A percentile compares a stretch with the other conserved stretches of the same genome.
These are phyloP conservation scores for Paratilapia polleni DNA, from an alignment of 2,113 vertebrate species.

Conservation along the genomic window DNA sequence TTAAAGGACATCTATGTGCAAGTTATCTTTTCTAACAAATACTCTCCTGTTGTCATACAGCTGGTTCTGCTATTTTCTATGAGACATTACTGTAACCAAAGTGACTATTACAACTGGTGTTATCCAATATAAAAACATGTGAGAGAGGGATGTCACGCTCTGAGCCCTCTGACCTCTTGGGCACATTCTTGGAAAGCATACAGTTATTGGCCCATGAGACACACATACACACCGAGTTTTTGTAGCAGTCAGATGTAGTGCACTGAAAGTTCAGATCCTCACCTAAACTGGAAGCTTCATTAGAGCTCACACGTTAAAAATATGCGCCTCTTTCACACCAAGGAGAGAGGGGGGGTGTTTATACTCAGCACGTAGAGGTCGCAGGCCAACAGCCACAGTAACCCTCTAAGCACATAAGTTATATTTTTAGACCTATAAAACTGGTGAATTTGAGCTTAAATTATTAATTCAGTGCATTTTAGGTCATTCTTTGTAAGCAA, in stretches of 20 bases:
- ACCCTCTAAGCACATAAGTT: background rate
- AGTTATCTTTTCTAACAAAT: background rate
- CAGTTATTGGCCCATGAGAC: background rate
- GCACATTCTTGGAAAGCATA: conserved; percentile 41
- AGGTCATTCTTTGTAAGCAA: background rate
- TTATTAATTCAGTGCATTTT: background rate
- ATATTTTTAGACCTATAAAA: background rate
- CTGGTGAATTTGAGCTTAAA: background rate
- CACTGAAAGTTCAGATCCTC: conserved; percentile 24
- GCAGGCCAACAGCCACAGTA: background rate
- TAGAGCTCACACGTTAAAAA: conserved; percentile 73
- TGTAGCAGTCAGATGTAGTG: conserved; percentile 2
- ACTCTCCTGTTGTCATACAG: background rate
- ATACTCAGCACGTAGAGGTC: background rate
- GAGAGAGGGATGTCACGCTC: background rate
- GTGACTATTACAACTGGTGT: background rate
- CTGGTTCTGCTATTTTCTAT: background rate
- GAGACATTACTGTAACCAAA: background rate
- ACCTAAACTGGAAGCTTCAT: conserved; percentile 64
- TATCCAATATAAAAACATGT: background rate
- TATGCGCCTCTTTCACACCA: conserved; percentile 66
- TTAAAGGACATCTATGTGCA: background rate
- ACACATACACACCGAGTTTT: background rate
- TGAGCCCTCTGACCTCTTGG: background rate
- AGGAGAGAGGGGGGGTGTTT: conserved; percentile 36